Percentiles rank a stretch among this genome's conserved stretches.
Conservation (phyloP, 2,797 vertebrate species). For the Bradypus variegatus region DNA sequence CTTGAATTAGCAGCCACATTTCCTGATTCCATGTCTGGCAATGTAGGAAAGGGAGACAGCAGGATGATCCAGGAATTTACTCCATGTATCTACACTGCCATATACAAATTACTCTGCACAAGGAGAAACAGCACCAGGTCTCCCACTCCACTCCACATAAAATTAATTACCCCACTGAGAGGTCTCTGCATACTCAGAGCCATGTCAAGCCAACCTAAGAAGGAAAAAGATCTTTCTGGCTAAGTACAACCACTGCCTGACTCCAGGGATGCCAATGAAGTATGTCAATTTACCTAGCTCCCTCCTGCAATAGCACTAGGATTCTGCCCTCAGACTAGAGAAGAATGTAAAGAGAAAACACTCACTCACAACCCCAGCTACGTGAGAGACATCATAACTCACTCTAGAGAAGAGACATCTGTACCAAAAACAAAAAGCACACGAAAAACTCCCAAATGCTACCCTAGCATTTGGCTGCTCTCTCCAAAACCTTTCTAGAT, state of each 20-base stretch:
- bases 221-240: background rate
- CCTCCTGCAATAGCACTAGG: background rate
- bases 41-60: background rate
- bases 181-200: slow-evolving; percentile 13
- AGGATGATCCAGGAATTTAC: background rate
- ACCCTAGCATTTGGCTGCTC: background rate
- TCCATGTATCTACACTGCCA: background rate
- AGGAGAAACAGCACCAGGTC: slow-evolving; percentile 19
- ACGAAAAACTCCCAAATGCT: slow-evolving; percentile 25
- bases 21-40: background rate
- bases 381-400: slow-evolving; percentile 22
- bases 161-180: background rate
- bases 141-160: slow-evolving; percentile 8
- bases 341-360: slow-evolving; percentile 28
- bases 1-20: background rate
- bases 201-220: background rate
- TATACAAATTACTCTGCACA: slow-evolving; percentile 23
- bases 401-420: slow-evolving; percentile 47
- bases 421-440: slow-evolving; percentile 37
- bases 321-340: background rate
- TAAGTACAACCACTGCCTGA: background rate
- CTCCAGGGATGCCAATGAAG: background rate
- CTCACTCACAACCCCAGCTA: slow-evolving; percentile 19
- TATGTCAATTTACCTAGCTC: background rate
- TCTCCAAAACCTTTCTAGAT: background rate